Evolutionary conservation across 2,113 vertebrate species (phyloP), one percentile per base, ranked within the genome.

Genomic region (Pluvialis apricaria): DNA sequence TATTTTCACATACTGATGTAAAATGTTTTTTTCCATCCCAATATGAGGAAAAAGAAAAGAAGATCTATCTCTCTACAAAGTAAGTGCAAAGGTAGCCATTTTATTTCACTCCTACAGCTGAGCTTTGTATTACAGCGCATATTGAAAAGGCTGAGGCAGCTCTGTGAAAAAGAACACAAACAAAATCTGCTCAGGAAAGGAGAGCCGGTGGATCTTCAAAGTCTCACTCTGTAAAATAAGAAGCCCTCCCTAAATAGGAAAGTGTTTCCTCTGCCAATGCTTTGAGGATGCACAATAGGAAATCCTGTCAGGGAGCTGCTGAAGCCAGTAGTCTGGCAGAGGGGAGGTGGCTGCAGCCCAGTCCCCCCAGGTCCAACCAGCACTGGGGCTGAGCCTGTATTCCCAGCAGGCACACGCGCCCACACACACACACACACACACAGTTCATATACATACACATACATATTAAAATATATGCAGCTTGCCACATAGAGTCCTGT

Each of bases 391-490:
- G 40, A 80, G 29, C 4, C 3, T 6, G 24, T 32, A 25, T 26
- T 60, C 17, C 47, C 38, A 70, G 11, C 12, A 64, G 26, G 16
- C 42, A 44, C 57, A 55, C 19, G 10, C 19, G 10, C 47, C 19
- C 20, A 13, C 2, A 3, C 6, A 13, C 1, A 2, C 47, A 15
- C 29, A 20, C 20, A 15, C 4, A 24, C 12, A 15, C 0, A 1
- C 0, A 1, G 18, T 69, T 51, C 18, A 15, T 42, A 3, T 11
- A 22, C 7, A 38, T 10, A 29, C 1, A 15, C 8, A 8, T 4
- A 16, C 3, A 25, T 8, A 12, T 5, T 15, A 2, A 47, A 6
- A 3, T 6, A 21, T 13, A 7, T 25, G 10, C 22, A 42, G 19
- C 19, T 70, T 66, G 7, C 16, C n/a, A 42, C 9, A 8, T 3